phyloP scores from a whole-genome alignment of 2,888 invertebrate species.

The Pyrochroa serraticornis region DNA sequence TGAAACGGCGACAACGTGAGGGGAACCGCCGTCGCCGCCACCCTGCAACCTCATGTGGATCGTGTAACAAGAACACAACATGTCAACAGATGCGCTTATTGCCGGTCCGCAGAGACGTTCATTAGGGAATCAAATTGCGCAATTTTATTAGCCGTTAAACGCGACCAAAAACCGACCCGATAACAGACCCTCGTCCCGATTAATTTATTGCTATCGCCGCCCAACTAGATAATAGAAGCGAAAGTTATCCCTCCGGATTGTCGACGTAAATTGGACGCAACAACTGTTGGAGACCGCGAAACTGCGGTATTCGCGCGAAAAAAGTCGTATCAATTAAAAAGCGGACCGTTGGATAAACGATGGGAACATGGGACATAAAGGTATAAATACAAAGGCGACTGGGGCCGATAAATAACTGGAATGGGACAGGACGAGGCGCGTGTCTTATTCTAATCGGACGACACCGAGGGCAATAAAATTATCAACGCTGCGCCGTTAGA shows the following conservation, averaged over 20 bases:
- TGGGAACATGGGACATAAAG: conserved; percentile 52
- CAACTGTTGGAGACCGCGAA: too few species aligned
- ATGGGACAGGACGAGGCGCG: conserved; percentile 49
- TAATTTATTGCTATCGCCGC: conserved; percentile 1
- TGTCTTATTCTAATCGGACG: conserved; percentile 55
- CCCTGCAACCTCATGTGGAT: conserved; percentile 15
- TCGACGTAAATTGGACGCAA: background rate
- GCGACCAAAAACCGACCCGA: conserved; percentile 7
- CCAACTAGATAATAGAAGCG: background rate
- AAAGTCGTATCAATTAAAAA: conserved; percentile 32
- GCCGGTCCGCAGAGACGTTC: conserved; percentile 31
- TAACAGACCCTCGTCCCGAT: conserved; percentile 3
- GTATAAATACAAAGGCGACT: conserved; percentile 44
- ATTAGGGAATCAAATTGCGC: conserved; percentile 26
- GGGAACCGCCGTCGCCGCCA: background rate
- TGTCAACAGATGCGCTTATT: conserved; percentile 38
- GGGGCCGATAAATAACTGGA: conserved; percentile 46
- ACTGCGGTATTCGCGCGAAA: too few species aligned
- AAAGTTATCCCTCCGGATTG: conserved; percentile 1
- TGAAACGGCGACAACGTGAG: conserved; percentile 20
- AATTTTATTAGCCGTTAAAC: conserved; percentile 37
- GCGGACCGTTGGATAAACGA: conserved; percentile 42
- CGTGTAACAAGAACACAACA: conserved; percentile 25
- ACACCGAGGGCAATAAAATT: conserved; percentile 56
- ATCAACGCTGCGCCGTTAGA: conserved; percentile 56